These are phyloP conservation scores for Agapornis canus DNA, from an alignment of 2,797 vertebrate genomes.

Conservation along the genomic window DNA sequence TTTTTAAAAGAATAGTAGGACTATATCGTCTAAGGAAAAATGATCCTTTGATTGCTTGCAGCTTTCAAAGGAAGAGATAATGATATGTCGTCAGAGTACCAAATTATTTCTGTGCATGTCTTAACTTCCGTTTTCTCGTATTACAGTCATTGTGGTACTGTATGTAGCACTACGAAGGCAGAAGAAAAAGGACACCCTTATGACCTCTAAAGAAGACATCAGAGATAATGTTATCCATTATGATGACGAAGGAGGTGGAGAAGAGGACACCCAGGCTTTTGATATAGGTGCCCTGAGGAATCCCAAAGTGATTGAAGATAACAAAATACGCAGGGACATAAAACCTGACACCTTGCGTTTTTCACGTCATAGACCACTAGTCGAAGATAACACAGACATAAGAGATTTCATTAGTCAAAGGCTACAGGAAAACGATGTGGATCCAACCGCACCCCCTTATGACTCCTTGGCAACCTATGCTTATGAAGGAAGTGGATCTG, in stretches of 20 bases:
- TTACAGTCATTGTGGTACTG: constrained; percentile 92
- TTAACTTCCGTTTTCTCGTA: background rate
- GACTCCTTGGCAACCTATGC: constrained; percentile 97
- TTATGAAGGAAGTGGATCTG: constrained; percentile 93
- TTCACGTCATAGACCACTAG: constrained; percentile 73
- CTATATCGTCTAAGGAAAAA: background rate
- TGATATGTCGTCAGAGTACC: background rate
- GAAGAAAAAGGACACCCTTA: constrained; percentile 95
- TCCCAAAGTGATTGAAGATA: constrained; percentile 92
- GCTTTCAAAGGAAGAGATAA: background rate
- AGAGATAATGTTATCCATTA: constrained; percentile 98
- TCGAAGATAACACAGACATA: constrained; percentile 90
- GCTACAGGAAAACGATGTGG: constrained; percentile 89
- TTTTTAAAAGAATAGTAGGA: background rate
- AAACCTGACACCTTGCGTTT: constrained; percentile 86
- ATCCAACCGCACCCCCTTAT: constrained; percentile 91
- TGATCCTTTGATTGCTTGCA: background rate
- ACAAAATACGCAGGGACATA: constrained; percentile 90
- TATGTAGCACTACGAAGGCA: constrained; percentile 91
- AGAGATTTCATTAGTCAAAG: constrained; percentile 92
- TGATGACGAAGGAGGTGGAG: constrained; percentile 95
- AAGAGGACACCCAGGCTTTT: constrained; percentile 98
- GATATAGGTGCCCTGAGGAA: constrained; percentile 97
- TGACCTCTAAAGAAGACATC: constrained; percentile 98
- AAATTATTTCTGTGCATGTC: background rate